Base-by-base conservation (phyloP, 2,888 invertebrate species). In the Pammene aurita region DNA sequence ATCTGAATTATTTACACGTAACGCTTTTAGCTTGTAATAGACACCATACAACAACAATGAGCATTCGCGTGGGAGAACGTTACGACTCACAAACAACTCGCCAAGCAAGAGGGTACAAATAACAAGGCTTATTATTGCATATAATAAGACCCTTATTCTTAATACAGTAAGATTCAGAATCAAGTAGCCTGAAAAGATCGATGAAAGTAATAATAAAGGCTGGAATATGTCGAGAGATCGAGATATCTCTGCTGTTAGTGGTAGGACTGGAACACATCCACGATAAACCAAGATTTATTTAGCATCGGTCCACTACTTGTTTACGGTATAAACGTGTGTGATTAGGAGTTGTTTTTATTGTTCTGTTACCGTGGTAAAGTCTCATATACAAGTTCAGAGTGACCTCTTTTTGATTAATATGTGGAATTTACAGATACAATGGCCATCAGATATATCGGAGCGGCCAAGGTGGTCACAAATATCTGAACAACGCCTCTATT, bases 21-120 rank as follows among this genome's bases (percentile, higher is more conserved):
- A 63, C 67, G 62, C 67, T 63, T 48, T 52, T 70, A 71, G 66
- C 71, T 71, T 74, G 14, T 75, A 75, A 78, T 79, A 83, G 84
- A 77, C 71, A 76, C 83, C 83, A 83, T 75, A 77, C 82, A 75
- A 82, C 81, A 86, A 84, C 87, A 85, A 85, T 86, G 86, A 87
- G 85, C 86, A 83, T 85, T 83, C 83, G 84, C 82, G 82, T 83
- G 82, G 83, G 83, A 85, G 84, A 81, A 77, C 80, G 83, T 79
- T 80, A 83, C 80, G 80, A 75, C 80, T 82, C 82, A 84, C 84
- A 85, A 86, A 88, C 85, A 88, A 84, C 84, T 81, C 81, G 77
- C 79, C 80, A 78, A 81, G 81, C 80, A 80, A 86, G 84, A 80
- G 80, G 81, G 79, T 76, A 80, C 77, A 78, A 80, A 77, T 74